A percentile compares a stretch with the other conserved stretches of the same genome.
Evolutionary conservation across 2,113 vertebrate genomes (phyloP).

Genomic region (Hippopotamus amphibius): DNA sequence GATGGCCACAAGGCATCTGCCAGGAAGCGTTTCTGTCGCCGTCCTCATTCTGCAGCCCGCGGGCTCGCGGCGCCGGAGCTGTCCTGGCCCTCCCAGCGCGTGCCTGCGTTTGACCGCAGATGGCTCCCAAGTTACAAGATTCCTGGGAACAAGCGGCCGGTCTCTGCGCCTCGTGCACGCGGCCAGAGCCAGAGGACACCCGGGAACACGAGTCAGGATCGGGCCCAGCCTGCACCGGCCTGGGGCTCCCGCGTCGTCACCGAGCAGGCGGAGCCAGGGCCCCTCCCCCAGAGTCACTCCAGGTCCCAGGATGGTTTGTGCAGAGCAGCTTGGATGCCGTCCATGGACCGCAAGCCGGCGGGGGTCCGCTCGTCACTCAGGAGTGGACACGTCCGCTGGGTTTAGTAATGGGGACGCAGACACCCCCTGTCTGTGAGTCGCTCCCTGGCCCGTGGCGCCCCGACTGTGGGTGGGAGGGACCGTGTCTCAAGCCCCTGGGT

Average conservation of each 20-base stretch:
- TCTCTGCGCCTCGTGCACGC: neutral
- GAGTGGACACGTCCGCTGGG: accelerated
- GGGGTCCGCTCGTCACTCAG: neutral
- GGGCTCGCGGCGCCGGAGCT: accelerated
- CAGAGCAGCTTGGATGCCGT: too few species aligned
- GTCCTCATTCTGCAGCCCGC: slow-evolving; percentile 68
- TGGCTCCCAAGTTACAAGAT: neutral
- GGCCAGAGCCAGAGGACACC: neutral
- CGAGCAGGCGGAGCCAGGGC: neutral
- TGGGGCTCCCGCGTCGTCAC: neutral
- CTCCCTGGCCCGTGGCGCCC: accelerated
- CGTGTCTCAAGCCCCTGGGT: too few species aligned
- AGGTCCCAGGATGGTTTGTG: neutral
- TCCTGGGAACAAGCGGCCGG: neutral
- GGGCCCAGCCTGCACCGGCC: neutral
- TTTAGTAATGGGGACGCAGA: neutral
- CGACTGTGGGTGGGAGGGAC: neutral
- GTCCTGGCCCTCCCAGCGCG: neutral
- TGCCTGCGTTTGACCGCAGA: neutral
- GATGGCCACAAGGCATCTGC: slow-evolving; percentile 91
- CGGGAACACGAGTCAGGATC: accelerated
- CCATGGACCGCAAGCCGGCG: accelerated
- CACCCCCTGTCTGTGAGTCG: neutral
- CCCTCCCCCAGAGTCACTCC: neutral
- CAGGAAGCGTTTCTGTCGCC: slow-evolving; percentile 87